Evolutionary conservation across 2,797 vertebrate genomes (phyloP).

Genomic region (Tadarida brasiliensis): DNA sequence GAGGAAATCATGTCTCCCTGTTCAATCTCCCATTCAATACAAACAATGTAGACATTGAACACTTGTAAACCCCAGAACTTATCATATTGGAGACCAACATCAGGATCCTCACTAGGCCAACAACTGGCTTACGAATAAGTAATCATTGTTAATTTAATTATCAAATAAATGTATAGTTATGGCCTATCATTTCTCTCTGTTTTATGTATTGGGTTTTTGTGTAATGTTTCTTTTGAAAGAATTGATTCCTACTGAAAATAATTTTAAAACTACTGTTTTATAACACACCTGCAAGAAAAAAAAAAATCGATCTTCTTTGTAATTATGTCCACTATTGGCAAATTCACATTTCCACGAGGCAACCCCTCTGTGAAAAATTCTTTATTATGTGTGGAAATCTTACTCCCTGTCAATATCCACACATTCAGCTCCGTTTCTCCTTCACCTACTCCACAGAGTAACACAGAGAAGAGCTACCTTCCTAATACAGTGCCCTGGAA

Average conservation of each 20-base stretch:
- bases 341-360: background rate
- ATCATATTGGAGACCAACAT: background rate
- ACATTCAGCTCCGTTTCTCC: background rate
- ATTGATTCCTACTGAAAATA: background rate
- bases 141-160: background rate
- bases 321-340: background rate
- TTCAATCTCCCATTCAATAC: background rate
- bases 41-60: background rate
- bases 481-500: background rate
- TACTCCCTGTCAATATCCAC: background rate
- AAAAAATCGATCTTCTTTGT: background rate
- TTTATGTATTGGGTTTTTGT: background rate
- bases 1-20: background rate
- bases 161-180: background rate
- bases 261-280: conserved; percentile 26
- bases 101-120: background rate
- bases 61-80: background rate
- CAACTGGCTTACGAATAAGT: background rate
- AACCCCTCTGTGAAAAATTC: background rate
- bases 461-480: background rate
- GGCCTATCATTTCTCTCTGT: background rate
- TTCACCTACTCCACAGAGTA: background rate
- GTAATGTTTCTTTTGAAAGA: background rate
- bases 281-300: background rate
- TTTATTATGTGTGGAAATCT: background rate